Base-by-base conservation (phyloP, 2,888 invertebrate species). In the Cenopis cana region DNA sequence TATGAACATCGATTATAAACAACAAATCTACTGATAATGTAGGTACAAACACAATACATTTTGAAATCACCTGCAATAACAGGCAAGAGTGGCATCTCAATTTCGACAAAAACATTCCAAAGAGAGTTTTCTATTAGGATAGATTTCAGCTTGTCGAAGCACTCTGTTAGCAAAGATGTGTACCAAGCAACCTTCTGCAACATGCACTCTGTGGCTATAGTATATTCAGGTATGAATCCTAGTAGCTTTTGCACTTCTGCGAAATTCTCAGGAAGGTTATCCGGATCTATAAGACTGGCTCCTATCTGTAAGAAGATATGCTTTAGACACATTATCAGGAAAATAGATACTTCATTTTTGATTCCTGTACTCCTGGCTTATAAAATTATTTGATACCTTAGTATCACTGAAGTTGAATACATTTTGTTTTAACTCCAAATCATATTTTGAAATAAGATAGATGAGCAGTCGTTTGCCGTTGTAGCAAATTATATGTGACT, bases 71-170 rank as follows among this genome's bases (percentile, higher is more conserved):
- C 88, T 74, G 93, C 85, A 73, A 94, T 82, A 29, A 94, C 85
- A 20, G 93, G 91, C 52, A 90, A 72, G 18, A 94, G 79, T 61
- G 80, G 85, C 88, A 91, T 92, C 79, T 94, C 94, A n/a, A 94
- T 84, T 4, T 89, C 82, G 0, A 82, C 75, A 72, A 93, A 94
- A 2, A 94, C 80, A n/a, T 80, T 82, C 92, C 90, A 91, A 68
- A 93, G 71, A 1, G 82, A 79, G 1, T 84, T 77, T 20, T 88
- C 83, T 0, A 77, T 67, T 38, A 94, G 81, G 64, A 79, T 64
- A 0, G 12, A 56, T 2, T 73, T 77, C 14, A 89, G 73, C n/a
- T 62, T 80, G 1, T 5, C 50, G 33, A 79, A 81, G 50, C 88
- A 84, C 2, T 82, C 82, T 17, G 77, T 81, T 71, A 93, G 70